Percentiles rank a stretch among this genome's conserved stretches.
Evolutionary conservation across 30 jellyfish, hydroid and myxozoan species (phyloP).

Genomic region (Aurelia coerulea): DNA sequence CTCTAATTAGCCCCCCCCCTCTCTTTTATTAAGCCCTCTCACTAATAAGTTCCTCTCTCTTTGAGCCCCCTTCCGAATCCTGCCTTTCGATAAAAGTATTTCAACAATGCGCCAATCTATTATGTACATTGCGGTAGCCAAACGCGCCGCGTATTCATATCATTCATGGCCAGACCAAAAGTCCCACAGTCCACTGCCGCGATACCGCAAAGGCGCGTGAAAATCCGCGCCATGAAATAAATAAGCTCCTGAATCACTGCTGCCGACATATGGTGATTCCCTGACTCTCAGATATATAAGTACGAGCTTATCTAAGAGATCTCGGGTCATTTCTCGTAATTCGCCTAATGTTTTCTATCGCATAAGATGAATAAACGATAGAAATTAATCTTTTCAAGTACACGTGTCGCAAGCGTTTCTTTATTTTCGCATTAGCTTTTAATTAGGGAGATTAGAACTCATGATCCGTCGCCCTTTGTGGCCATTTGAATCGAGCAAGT

Average conservation of each 20-base stretch:
- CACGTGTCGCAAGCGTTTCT: conserved; percentile 40
- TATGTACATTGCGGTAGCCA: too few species aligned
- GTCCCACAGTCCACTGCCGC: too few species aligned
- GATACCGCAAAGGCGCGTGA: too few species aligned
- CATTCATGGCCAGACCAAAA: too few species aligned
- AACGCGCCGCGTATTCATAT: too few species aligned
- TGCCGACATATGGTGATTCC: conserved; percentile 63
- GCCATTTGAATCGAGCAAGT: conserved; percentile 19
- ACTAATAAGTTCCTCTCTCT: too few species aligned
- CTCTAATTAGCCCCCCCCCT: too few species aligned
- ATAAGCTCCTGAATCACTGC: not conserved
- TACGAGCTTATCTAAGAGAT: not conserved
- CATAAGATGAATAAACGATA: conserved; percentile 4
- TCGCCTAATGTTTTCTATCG: not conserved
- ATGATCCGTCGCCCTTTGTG: conserved; percentile 37
- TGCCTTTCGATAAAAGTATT: too few species aligned
- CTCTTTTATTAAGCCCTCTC: too few species aligned
- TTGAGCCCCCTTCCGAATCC: too few species aligned
- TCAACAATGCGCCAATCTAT: too few species aligned
- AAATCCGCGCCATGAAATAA: too few species aligned
- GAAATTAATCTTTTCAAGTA: not conserved
- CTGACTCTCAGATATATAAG: not conserved
- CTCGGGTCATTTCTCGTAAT: conserved; percentile 22
- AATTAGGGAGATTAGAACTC: conserved; percentile 2
- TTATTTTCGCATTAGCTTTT: conserved; percentile 19